Evolutionary conservation across 2,113 vertebrate genomes (phyloP), one percentile per base, ranked within the genome.

Genomic region (Mixornis gularis): DNA sequence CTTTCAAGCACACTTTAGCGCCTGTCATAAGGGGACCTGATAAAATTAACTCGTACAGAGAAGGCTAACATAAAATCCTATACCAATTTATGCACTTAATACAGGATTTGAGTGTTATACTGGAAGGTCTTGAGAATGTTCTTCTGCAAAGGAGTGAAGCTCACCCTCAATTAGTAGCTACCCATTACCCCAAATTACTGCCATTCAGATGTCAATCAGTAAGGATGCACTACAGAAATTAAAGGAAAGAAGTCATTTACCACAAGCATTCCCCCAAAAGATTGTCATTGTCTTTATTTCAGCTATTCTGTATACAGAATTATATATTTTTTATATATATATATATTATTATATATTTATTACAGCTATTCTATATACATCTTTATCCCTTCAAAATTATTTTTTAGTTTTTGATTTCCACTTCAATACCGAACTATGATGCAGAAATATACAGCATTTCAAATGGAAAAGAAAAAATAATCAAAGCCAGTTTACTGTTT

Each of bases 111-210:
- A 93, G 60, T 92, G 87, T 90, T 92, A 79, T 24, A 77, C 78
- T 89, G 85, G 90, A 96, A 95, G 88, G 90, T 89, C 93, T 95
- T 93, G 93, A 94, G 93, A 92, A 95, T 86, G 77, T 95, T 96
- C 92, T 92, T 94, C 93, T 90, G 90, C 83, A 76, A 94, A 90
- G 92, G 77, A 86, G 85, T 79, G 90, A 96, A 93, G 95, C 92
- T 96, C 92, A 94, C 93, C 95, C 93, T 95, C 95, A 95, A 94
- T 96, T 94, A 95, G 93, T 76, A 95, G 95, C 95, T 95, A 90
- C 92, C 95, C 93, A 95, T 96, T 96, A 94, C 95, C 86, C 87
- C 94, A 94, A 95, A 93, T 96, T 91, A 95, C 94, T 94, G 85
- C 92, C 82, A 90, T 92, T 94, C 89, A 94, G 59, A 95, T 92